Percentiles rank a stretch among this genome's conserved stretches.
These are phyloP conservation scores for Chaitophorus viminalis DNA, from an alignment of 2,888 invertebrate species.

Conservation along the genomic window DNA sequence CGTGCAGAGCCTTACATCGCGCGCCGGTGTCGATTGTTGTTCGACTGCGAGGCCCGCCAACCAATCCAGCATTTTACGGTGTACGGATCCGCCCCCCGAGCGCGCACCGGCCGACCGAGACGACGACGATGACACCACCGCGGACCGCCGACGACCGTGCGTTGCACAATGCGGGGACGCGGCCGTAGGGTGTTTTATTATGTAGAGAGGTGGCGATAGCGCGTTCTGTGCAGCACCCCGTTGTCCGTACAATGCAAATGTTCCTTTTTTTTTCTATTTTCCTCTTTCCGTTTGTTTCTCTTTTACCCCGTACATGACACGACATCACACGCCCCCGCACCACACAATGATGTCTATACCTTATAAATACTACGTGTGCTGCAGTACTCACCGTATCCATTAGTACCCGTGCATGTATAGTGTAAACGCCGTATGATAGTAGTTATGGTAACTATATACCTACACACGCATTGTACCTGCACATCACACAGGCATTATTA, in stretches of 20 bases:
- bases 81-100: slow-evolving; percentile 48
- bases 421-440: background rate
- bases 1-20: slow-evolving; percentile 15
- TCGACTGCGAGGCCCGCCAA: slow-evolving; percentile 15
- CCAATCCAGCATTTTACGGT: slow-evolving; percentile 57
- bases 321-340: background rate
- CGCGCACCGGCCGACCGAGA: slow-evolving; percentile 13
- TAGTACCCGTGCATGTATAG: background rate
- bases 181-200: slow-evolving; percentile 13
- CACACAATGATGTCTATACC: background rate
- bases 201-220: background rate
- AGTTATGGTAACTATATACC: background rate
- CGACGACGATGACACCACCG: slow-evolving; percentile 15
- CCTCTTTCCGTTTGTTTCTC: background rate
- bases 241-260: background rate
- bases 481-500: background rate
- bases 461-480: background rate
- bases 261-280: background rate
- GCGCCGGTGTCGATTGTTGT: slow-evolving; percentile 47
- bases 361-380: background rate
- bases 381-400: too few relatives aligned
- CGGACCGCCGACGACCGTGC: background rate
- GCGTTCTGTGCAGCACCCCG: background rate
- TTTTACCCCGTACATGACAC: background rate
- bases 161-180: background rate